Percentiles rank a stretch among this genome's conserved stretches.
phyloP scores from a whole-genome alignment of 1,140 invertebrate genomes.

The Drosophila sulfurigaster region DNA sequence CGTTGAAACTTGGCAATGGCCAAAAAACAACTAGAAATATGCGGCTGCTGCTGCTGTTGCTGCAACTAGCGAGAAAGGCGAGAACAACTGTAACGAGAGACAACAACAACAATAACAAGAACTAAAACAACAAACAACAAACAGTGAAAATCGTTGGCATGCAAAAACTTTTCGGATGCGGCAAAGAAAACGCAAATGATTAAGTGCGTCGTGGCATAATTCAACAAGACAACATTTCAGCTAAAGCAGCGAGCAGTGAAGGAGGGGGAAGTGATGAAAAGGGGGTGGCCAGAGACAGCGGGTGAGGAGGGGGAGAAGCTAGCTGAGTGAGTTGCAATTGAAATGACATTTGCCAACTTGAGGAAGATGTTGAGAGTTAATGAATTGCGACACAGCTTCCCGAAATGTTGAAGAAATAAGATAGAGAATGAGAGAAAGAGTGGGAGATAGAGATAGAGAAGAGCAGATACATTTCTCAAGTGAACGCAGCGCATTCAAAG shows the following conservation, averaged over 20 bases:
- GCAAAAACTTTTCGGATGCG: slow-evolving; percentile 75
- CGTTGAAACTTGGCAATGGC: slow-evolving; percentile 47
- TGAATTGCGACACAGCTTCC: slow-evolving; percentile 38
- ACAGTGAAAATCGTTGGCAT: slow-evolving; percentile 56
- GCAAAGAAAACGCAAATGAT: slow-evolving; percentile 78
- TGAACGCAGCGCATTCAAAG: not conserved
- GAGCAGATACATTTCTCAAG: slow-evolving; percentile 20
- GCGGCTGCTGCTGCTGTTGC: not conserved
- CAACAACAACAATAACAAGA: slow-evolving; percentile 28
- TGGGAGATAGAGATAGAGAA: not conserved
- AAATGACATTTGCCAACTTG: slow-evolving; percentile 64
- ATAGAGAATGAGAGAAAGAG: no score
- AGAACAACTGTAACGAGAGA: slow-evolving; percentile 12
- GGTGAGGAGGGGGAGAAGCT: not conserved
- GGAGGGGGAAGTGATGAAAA: slow-evolving; percentile 2
- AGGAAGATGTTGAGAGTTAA: slow-evolving; percentile 36
- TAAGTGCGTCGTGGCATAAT: slow-evolving; percentile 77
- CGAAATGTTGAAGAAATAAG: not conserved
- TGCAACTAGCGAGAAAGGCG: slow-evolving; percentile 28
- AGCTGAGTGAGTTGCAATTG: slow-evolving; percentile 55
- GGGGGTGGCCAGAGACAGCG: slow-evolving; percentile 15
- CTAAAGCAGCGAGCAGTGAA: not conserved
- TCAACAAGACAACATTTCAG: slow-evolving; percentile 72
- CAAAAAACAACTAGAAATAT: slow-evolving; percentile 35
- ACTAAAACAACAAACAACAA: slow-evolving; percentile 46